Evolutionary conservation across 2,888 invertebrate species (phyloP), one percentile per base, ranked within the genome.

Genomic region (Nomada goodeniana): DNA sequence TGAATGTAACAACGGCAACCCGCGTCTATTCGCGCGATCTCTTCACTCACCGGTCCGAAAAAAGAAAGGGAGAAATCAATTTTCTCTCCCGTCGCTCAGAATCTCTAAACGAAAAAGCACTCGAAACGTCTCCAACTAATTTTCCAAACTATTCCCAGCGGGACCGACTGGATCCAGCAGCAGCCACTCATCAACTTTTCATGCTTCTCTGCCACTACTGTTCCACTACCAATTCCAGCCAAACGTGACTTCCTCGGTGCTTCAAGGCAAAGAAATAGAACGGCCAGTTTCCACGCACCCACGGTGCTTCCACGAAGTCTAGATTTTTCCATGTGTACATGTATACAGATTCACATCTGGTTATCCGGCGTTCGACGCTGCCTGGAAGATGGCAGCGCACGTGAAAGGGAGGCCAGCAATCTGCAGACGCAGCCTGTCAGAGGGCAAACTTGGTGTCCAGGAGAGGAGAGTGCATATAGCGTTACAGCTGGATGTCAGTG

Each of bases 401-500:
- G 72, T 52, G 83, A 76, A 82, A 73, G 69, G 67, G 67, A 53
- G 23, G 64, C 44, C 61, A 15, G 70, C 67, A 23, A 70, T 71
- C 76, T 50, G 70, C 77, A 60, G 80, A 83, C 65, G 71, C 70
- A 72, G 77, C 11, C 75, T 83, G 85, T 76, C 83, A 86, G 85
- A 83, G 85, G 86, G 86, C 86, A 85, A 85, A 81, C 76, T 71
- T 64, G 71, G 74, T 80, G 85, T 85, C 85, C 86, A 84, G 74
- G 70, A 81, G 78, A 84, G 76, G 79, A 86, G 88, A 88, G 89
- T 87, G 87, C 86, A 87, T 88, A 88, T 86, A 88, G 88, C 86
- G 78, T 82, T 83, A 89, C 90, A 88, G 88, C 86, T 85, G 89
- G 92, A 92, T 91, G 92, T 92, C 92, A 92, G 92, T 92, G 92